Evolutionary conservation across 2,888 invertebrate species (phyloP).

Genomic region (Stomorhina lunata): DNA sequence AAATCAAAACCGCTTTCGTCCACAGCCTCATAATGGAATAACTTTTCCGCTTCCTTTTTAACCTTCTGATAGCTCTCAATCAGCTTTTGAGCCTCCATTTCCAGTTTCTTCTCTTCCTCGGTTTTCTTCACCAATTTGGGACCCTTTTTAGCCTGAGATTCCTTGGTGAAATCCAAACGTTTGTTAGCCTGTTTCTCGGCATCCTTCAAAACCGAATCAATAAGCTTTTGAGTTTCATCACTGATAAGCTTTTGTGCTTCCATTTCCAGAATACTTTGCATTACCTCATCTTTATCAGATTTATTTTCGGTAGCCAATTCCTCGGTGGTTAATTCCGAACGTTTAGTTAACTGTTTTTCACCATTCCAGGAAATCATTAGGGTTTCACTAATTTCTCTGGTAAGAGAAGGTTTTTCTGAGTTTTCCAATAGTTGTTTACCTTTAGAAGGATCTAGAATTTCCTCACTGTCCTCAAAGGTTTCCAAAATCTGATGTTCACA

Average conservation of each 20-base stretch:
- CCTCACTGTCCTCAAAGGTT: conserved; percentile 71
- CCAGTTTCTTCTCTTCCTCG: conserved; percentile 74
- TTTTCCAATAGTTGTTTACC: conserved; percentile 28
- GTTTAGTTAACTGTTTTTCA: conserved; percentile 74
- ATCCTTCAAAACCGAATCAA: conserved; percentile 71
- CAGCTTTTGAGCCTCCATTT: conserved; percentile 75
- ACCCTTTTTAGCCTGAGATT: conserved; percentile 70
- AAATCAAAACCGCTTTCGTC: conserved; percentile 74
- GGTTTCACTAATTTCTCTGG: conserved; percentile 71
- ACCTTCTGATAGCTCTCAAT: conserved; percentile 77
- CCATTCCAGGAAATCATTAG: conserved; percentile 71
- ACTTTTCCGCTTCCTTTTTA: conserved; percentile 75
- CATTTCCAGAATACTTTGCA: conserved; percentile 72
- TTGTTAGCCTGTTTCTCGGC: conserved; percentile 73
- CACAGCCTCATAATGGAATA: conserved; percentile 65
- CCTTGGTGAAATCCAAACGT: conserved; percentile 66
- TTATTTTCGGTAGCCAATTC: not conserved
- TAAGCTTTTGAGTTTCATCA: conserved; percentile 72
- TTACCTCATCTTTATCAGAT: conserved; percentile 67
- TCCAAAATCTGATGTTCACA: conserved; percentile 74
- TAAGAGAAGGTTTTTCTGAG: conserved; percentile 67
- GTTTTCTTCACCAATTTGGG: conserved; percentile 74
- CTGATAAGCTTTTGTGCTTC: conserved; percentile 75
- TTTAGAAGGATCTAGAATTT: conserved; percentile 60
- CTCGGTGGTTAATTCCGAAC: conserved; percentile 68